These are phyloP conservation scores for Sitta carolinensis DNA, from an alignment of 2,797 vertebrate genomes.

Conservation along the genomic window DNA sequence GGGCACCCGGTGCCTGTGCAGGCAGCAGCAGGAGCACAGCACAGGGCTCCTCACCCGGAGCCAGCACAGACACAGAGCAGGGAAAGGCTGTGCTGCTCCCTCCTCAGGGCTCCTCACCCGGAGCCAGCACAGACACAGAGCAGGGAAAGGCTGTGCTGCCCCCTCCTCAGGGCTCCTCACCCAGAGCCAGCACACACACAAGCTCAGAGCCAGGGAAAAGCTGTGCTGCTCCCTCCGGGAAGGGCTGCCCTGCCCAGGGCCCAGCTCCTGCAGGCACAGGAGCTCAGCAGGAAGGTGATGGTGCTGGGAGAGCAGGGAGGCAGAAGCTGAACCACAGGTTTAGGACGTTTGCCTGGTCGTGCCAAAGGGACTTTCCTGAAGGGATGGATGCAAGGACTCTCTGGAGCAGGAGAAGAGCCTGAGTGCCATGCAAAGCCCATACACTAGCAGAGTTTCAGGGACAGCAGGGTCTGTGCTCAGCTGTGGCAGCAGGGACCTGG, in stretches of 20 bases:
- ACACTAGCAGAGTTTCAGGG: accelerated
- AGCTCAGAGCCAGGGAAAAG: accelerated
- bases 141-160: neutral
- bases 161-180: neutral
- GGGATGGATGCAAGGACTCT: neutral
- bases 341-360: neutral
- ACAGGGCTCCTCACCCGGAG: neutral
- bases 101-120: neutral
- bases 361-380: neutral
- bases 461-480: accelerated
- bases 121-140: neutral
- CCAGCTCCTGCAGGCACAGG: neutral
- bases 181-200: neutral
- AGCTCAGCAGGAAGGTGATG: neutral
- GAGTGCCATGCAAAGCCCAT: accelerated
- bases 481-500: neutral
- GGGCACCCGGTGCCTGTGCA: neutral
- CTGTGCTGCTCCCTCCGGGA: neutral
- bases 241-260: neutral
- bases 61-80: neutral
- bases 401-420: too few relatives aligned
- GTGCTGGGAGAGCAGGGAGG: neutral
- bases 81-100: neutral
- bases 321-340: neutral
- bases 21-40: neutral